Percentiles rank a stretch among this genome's conserved stretches.
These are phyloP conservation scores for Dorcus parallelipipedus DNA, from an alignment of 2,888 invertebrate genomes.

Conservation along the genomic window DNA sequence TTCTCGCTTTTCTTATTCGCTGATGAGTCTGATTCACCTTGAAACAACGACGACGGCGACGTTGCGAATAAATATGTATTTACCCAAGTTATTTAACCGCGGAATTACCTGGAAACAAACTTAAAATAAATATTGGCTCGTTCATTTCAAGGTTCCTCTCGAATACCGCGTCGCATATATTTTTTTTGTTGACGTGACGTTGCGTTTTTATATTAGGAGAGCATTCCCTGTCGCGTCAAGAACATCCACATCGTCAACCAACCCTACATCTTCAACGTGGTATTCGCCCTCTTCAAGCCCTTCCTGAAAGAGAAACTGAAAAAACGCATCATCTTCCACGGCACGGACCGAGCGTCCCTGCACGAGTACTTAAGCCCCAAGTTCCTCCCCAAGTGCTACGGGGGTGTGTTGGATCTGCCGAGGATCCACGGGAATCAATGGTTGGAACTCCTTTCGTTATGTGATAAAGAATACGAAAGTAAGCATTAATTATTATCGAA, in stretches of 20 bases:
- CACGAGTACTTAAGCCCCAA: constrained; percentile 71
- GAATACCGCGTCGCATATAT: too few relatives aligned
- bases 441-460: constrained; percentile 67
- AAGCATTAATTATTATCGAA: constrained; percentile 26
- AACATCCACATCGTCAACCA: constrained; percentile 87
- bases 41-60: too few relatives aligned
- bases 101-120: too few relatives aligned
- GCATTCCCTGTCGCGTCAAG: constrained; percentile 80
- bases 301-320: constrained; percentile 84
- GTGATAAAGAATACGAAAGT: constrained; percentile 74
- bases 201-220: constrained; percentile 59
- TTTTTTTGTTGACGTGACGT: background rate
- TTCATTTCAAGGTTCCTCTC: too few relatives aligned
- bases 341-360: constrained; percentile 68
- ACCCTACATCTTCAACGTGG: constrained; percentile 85
- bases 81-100: too few relatives aligned
- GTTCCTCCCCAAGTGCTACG: constrained; percentile 68
- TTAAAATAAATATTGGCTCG: too few relatives aligned
- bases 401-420: constrained; percentile 68
- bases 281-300: constrained; percentile 85
- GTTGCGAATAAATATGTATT: too few relatives aligned
- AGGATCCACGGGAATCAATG: constrained; percentile 69
- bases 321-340: constrained; percentile 76
- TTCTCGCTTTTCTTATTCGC: too few relatives aligned
- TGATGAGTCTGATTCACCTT: too few relatives aligned